These are phyloP conservation scores for Colinus virginianus DNA, from an alignment of 2,113 vertebrate genomes.

Conservation along the genomic window DNA sequence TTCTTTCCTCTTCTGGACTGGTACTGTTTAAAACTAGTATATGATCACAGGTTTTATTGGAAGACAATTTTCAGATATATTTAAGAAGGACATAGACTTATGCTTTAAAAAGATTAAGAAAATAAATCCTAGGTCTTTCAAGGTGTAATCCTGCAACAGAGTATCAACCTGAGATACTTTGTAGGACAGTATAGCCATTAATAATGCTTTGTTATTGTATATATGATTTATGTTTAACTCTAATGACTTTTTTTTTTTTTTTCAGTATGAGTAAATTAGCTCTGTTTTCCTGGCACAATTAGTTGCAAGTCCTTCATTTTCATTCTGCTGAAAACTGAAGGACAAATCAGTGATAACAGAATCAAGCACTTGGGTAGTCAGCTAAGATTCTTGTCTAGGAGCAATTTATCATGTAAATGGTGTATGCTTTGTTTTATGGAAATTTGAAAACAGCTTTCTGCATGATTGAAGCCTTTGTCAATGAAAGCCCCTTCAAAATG, in stretches of 20 bases:
- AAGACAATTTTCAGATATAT: not conserved
- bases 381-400: slow-evolving; percentile 82
- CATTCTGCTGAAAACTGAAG: slow-evolving; percentile 80
- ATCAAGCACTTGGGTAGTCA: slow-evolving; percentile 81
- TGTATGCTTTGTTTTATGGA: slow-evolving; percentile 87
- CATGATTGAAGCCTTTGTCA: slow-evolving; percentile 89
- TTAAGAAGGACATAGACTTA: not conserved
- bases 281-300: slow-evolving; percentile 81
- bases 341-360: slow-evolving; percentile 82
- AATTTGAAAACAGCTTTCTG: slow-evolving; percentile 90
- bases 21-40: not conserved
- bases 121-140: not conserved
- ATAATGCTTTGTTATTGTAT: slow-evolving; percentile 67
- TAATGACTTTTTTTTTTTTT: slow-evolving; percentile 58
- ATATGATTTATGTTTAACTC: slow-evolving; percentile 46
- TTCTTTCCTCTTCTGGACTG: not conserved
- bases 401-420: slow-evolving; percentile 93
- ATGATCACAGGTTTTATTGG: not conserved
- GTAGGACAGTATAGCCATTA: slow-evolving; percentile 46
- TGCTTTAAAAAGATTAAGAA: not conserved
- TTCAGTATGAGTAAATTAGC: slow-evolving; percentile 73
- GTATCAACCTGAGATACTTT: slow-evolving; percentile 11
- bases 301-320: slow-evolving; percentile 79
- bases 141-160: slow-evolving; percentile 26
- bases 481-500: slow-evolving; percentile 77